A percentile compares a stretch with the other conserved stretches of the same genome.
Evolutionary conservation across 2,113 vertebrate genomes (phyloP).

Genomic region (Caretta caretta): DNA sequence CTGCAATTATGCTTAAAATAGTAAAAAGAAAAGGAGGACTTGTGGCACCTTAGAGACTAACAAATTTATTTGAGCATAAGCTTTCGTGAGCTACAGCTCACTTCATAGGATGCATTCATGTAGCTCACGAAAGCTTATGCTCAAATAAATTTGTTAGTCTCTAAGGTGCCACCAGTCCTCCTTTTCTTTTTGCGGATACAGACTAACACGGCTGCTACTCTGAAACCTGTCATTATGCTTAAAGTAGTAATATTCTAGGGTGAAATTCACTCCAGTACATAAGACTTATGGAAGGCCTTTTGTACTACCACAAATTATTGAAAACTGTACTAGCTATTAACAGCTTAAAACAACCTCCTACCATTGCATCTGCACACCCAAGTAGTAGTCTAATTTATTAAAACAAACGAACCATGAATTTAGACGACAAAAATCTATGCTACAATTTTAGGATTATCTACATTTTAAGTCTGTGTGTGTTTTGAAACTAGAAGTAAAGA

Average conservation of each 20-base stretch:
- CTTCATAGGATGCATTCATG: too few species aligned
- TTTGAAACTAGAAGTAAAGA: not conserved
- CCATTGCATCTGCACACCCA: not conserved
- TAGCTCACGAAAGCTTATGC: too few species aligned
- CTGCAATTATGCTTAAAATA: not conserved
- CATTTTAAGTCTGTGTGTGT: rapidly evolving
- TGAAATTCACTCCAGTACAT: not conserved
- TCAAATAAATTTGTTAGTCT: too few species aligned
- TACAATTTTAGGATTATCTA: rapidly evolving
- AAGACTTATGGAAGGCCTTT: not conserved
- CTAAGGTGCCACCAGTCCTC: too few species aligned
- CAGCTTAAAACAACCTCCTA: not conserved
- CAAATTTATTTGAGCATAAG: too few species aligned
- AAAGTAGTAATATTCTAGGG: not conserved
- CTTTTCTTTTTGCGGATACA: too few species aligned
- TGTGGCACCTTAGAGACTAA: too few species aligned
- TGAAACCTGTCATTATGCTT: too few species aligned
- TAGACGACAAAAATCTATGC: rapidly evolving
- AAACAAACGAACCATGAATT: not conserved
- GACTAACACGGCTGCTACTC: too few species aligned
- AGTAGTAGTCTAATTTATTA: not conserved
- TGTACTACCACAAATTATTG: not conserved
- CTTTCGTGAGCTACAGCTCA: too few species aligned
- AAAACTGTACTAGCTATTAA: not conserved
- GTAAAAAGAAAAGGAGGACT: too few species aligned